Percentiles rank a stretch among this genome's conserved stretches.
Evolutionary conservation across 2,888 invertebrate species (phyloP).

Genomic region (Diogma glabrata): DNA sequence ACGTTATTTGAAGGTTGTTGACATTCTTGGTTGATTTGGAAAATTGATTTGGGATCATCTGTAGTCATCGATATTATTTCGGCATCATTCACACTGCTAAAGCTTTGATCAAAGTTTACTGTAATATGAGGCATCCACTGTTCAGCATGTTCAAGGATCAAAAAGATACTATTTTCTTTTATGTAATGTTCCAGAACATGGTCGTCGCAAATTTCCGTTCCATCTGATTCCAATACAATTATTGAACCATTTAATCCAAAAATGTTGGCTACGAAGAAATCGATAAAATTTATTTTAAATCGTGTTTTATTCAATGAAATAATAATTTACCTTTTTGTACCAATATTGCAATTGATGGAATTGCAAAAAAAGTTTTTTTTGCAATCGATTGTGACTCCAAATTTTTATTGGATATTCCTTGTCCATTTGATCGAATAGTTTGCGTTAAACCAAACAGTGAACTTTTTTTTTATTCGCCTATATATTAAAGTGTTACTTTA

Average conservation of each 20-base stretch:
- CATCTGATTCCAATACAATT: conserved; percentile 6
- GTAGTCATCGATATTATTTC: no score
- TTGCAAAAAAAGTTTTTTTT: neutral
- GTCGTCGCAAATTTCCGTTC: conserved; percentile 11
- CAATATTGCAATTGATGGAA: neutral
- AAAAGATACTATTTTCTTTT: neutral
- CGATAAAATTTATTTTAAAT: neutral
- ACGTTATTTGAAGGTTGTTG: no score
- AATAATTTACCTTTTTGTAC: neutral
- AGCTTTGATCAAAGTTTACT: no score
- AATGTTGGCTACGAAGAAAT: neutral
- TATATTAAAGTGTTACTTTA: no score
- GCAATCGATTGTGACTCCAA: neutral
- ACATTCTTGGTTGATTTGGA: no score
- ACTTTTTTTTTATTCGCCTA: no score
- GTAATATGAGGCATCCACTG: neutral
- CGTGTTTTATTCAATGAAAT: neutral
- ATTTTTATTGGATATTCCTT: neutral
- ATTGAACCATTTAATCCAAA: conserved; percentile 3
- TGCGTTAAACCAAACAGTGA: neutral
- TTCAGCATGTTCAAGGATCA: neutral
- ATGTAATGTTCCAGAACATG: conserved; percentile 1
- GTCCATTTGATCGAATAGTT: no score
- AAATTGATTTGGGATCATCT: no score
- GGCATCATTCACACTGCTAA: no score